These are phyloP conservation scores for Netelia virgata DNA, from an alignment of 2,888 invertebrate genomes.

Conservation along the genomic window DNA sequence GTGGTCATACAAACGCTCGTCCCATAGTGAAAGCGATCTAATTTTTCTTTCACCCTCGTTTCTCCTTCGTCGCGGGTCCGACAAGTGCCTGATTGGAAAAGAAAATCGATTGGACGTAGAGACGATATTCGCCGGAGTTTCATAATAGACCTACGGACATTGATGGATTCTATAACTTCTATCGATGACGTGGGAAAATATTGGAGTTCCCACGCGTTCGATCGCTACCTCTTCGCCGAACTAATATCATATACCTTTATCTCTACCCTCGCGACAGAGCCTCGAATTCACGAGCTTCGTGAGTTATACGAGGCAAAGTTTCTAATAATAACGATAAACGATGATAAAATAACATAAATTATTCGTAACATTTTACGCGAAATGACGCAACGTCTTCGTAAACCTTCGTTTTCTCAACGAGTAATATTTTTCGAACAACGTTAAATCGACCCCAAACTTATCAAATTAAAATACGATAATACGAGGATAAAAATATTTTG, in stretches of 20 bases:
- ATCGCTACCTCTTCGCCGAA: neutral
- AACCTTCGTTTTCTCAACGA: too few species aligned
- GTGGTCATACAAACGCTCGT: neutral
- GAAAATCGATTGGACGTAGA: conserved; percentile 51
- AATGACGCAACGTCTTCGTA: too few species aligned
- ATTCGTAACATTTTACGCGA: too few species aligned
- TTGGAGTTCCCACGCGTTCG: conserved; percentile 21
- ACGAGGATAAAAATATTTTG: too few species aligned
- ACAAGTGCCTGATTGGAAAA: conserved; percentile 39
- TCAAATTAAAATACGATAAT: too few species aligned
- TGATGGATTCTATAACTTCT: conserved; percentile 48
- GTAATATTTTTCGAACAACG: too few species aligned
- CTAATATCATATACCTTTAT: neutral
- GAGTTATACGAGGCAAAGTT: too few species aligned
- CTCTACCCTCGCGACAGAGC: neutral
- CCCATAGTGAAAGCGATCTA: neutral
- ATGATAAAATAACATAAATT: too few species aligned
- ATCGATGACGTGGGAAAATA: conserved; percentile 18
- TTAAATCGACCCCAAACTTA: too few species aligned
- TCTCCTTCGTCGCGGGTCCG: neutral
- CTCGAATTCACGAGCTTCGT: too few species aligned
- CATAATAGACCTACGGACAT: conserved; percentile 28
- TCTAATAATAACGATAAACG: too few species aligned
- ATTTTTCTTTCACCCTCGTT: neutral
- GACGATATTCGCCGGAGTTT: conserved; percentile 26